These are phyloP conservation scores for Dioctria rufipes DNA, from an alignment of 2,888 invertebrate species.

Conservation along the genomic window DNA sequence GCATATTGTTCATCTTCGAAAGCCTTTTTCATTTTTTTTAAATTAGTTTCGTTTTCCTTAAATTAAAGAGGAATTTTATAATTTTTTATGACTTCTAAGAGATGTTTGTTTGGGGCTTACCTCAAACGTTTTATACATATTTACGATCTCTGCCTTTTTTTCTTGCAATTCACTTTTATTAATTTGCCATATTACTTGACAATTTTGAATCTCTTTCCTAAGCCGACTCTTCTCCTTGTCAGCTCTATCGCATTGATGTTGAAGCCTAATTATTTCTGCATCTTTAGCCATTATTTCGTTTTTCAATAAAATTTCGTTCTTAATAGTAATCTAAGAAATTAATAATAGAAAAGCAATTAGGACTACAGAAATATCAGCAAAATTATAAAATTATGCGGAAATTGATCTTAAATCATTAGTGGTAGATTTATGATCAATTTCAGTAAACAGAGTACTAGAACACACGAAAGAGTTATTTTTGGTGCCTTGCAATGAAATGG, in stretches of 20 bases:
- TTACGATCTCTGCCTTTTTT: conserved; percentile 68
- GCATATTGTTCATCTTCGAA: conserved; percentile 83
- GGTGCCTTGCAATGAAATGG: no score
- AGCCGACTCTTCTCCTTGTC: conserved; percentile 12
- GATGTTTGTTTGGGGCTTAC: conserved; percentile 64
- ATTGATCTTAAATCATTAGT: no score
- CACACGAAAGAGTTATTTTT: no score
- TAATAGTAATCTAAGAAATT: conserved; percentile 9
- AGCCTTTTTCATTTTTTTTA: conserved; percentile 80
- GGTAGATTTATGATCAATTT: background rate
- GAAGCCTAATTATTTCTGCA: conserved; percentile 26
- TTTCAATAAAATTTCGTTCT: background rate
- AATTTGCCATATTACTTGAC: conserved; percentile 35
- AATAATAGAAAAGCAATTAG: background rate
- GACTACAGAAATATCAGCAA: no score
- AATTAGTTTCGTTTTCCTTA: conserved; percentile 79
- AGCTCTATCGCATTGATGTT: conserved; percentile 13
- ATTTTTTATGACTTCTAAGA: background rate
- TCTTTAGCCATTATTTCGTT: conserved; percentile 21
- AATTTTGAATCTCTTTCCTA: conserved; percentile 21
- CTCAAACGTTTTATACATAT: conserved; percentile 80
- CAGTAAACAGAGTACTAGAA: background rate
- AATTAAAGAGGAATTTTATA: background rate
- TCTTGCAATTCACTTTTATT: conserved; percentile 68
- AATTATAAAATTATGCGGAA: no score